These are phyloP conservation scores for Eulemur coronatus DNA, from an alignment of 2,797 vertebrate genomes.

Conservation along the genomic window DNA sequence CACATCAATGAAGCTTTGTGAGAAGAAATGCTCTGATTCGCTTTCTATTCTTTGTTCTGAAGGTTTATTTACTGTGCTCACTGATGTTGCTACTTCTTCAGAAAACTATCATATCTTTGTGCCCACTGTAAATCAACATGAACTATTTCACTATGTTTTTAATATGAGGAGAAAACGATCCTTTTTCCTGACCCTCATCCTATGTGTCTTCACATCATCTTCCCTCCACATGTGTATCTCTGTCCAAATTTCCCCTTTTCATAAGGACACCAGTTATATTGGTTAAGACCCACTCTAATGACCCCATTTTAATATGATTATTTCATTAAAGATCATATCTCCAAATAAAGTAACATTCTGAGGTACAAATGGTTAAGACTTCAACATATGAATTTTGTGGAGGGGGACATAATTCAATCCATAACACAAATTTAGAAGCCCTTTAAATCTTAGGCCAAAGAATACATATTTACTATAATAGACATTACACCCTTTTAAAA, in stretches of 20 bases:
- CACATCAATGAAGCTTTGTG: background rate
- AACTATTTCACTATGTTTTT: conserved; percentile 20
- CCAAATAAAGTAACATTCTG: background rate
- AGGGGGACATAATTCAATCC: background rate
- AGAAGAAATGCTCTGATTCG: background rate
- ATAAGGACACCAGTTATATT: background rate
- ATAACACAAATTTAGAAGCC: background rate
- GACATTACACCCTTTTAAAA: background rate
- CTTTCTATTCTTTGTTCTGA: background rate
- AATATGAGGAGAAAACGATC: background rate
- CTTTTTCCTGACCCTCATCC: background rate
- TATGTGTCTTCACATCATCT: background rate
- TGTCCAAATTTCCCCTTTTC: background rate
- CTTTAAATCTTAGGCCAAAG: background rate
- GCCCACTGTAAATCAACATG: background rate
- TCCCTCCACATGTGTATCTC: background rate
- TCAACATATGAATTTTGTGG: background rate
- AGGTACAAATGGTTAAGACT: background rate
- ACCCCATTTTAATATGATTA: background rate
- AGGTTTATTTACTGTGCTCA: conserved; percentile 44
- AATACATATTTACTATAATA: background rate
- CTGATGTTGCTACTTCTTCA: conserved; percentile 37
- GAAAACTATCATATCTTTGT: conserved; percentile 53
- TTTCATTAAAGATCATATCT: background rate
- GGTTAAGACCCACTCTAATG: background rate